Conservation (phyloP, 2,888 invertebrate genomes). For the Melanostoma scalare region DNA sequence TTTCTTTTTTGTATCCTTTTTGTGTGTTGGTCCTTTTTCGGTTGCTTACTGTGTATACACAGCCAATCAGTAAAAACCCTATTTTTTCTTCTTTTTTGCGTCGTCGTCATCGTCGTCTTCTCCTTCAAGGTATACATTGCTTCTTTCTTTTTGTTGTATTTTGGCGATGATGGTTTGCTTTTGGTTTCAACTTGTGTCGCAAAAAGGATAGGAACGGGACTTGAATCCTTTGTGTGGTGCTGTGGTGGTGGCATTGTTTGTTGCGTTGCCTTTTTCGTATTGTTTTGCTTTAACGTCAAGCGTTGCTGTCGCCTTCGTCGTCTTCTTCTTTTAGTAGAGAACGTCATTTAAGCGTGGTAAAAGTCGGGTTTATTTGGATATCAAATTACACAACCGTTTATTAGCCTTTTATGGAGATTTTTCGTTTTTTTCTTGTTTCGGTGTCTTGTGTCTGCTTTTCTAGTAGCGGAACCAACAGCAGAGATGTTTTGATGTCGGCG, state of each 20-base stretch:
- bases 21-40: conserved; percentile 28
- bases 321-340: conserved; percentile 17
- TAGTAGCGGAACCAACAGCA: conserved; percentile 14
- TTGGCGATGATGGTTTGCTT: conserved; percentile 3
- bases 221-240: conserved; percentile 59
- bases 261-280: conserved; percentile 43
- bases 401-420: conserved; percentile 69
- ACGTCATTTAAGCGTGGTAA: conserved; percentile 52
- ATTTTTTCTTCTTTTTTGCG: conserved; percentile 27
- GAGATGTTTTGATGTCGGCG: conserved; percentile 29
- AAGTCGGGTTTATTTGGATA: conserved; percentile 72
- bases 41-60: conserved; percentile 53
- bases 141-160: conserved; percentile 19
- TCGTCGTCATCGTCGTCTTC: conserved; percentile 42
- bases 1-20: conserved; percentile 36
- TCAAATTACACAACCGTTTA: conserved; percentile 72
- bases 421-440: background rate
- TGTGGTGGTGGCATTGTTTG: conserved; percentile 49
- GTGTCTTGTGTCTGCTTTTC: conserved; percentile 4
- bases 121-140: conserved; percentile 7
- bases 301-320: conserved; percentile 8
- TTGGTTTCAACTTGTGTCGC: conserved; percentile 14
- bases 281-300: conserved; percentile 58
- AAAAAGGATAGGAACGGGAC: conserved; percentile 8
- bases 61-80: conserved; percentile 66